Evolutionary conservation across 1,140 invertebrate species (phyloP), one percentile per base, ranked within the genome.

Genomic region (Drosophila albomicans): DNA sequence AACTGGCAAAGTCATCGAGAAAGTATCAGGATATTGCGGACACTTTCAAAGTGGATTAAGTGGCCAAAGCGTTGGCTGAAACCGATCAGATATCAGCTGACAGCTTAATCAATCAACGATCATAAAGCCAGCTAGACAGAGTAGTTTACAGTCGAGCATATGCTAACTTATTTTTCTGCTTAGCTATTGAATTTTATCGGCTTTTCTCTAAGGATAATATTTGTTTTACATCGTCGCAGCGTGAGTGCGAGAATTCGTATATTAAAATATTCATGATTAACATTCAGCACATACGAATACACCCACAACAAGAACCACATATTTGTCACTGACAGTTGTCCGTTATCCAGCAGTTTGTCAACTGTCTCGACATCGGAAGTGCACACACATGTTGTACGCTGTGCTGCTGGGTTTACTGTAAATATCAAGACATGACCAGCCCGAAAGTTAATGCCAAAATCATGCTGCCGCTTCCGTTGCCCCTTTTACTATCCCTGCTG

Each of bases 381-480:
- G 20, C 48, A 68, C 58, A 73, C 49, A 64, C 32, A 11, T 30
- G 38, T 41, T 25, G 25, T 20, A 62, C 25, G 58, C 7, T 15
- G 28, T 45, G 30, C 15, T 67, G 66, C 49, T 63, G 49, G 57
- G 51, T 48, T 65, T 58, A 65, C 41, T 76, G 66, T 63, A 59
- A 80, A 85, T 78, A 82, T 77, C 41, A 82, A 69, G 77, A 69
- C 84, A 80, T 82, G 75, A 54, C 62, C 74, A 51, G 72, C 84
- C 84, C 63, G 64, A 88, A 82, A 87, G 73, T 78, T 80, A 81
- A 84, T 88, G 77, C 77, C 80, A 75, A 88, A 87, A 78, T 82
- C 77, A 87, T 80, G 82, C 72, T 76, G 51, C 43, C 69, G 57
- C 79, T 74, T 81, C 68, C 78, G 73, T 49, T 64, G 7, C n/a